These are phyloP conservation scores for Epizoanthus ramosus DNA, from an alignment of 92 coral and sea anemone genomes.

Conservation along the genomic window DNA sequence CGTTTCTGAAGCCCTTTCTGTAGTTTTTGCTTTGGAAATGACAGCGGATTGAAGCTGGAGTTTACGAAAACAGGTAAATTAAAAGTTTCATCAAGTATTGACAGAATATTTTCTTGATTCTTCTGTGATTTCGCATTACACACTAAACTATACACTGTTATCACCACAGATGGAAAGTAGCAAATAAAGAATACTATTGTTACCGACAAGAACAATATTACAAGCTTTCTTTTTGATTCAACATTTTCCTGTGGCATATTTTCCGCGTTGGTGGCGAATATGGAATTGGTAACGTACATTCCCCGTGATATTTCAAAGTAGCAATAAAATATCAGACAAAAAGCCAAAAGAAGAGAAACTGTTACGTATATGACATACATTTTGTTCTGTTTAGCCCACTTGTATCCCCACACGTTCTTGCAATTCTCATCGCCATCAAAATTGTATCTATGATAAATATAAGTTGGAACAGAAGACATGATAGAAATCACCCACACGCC, in stretches of 20 bases:
- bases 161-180: not conserved
- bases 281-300: conserved; percentile 21
- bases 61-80: not conserved
- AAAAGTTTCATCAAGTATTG: conserved; percentile 3
- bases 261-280: not conserved
- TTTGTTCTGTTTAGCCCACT: conserved; percentile 11
- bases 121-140: not conserved
- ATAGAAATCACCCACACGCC: conserved; percentile 14
- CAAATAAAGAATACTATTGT: conserved; percentile 3
- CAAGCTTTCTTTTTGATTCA: conserved; percentile 15
- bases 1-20: conserved; percentile 13
- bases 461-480: conserved; percentile 12
- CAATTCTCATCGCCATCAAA: not conserved
- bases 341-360: not conserved
- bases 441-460: not conserved
- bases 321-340: not conserved
- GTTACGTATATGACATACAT: not conserved
- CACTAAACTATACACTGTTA: conserved; percentile 1
- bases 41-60: conserved; percentile 12
- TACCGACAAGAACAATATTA: conserved; percentile 10
- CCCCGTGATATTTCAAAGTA: conserved; percentile 19
- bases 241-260: not conserved
- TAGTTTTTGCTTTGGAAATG: conserved; percentile 36
- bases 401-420: conserved; percentile 7
- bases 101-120: not conserved